These are phyloP conservation scores for Onthophagus sagittarius DNA, from an alignment of 2,888 invertebrate species.

Conservation along the genomic window DNA sequence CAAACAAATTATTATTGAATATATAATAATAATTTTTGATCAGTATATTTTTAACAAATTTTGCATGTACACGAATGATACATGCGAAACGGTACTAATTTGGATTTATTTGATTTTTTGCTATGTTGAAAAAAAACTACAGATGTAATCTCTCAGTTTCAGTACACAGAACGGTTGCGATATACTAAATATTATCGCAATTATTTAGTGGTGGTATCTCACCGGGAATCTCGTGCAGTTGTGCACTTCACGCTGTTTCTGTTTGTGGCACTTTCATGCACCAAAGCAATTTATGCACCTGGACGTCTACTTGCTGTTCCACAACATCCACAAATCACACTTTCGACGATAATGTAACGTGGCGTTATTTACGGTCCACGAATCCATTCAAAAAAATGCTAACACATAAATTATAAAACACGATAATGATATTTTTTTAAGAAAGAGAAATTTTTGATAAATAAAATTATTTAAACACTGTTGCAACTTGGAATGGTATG, in stretches of 20 bases:
- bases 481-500: neutral
- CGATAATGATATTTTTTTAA: too few species aligned
- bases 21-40: too few species aligned
- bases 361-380: neutral
- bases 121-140: neutral
- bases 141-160: neutral
- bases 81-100: too few species aligned
- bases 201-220: constrained; percentile 14
- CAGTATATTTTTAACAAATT: too few species aligned
- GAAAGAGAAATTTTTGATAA: too few species aligned
- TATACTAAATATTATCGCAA: constrained; percentile 8
- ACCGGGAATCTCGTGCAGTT: constrained; percentile 2
- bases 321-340: neutral
- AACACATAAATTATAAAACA: too few species aligned
- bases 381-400: neutral
- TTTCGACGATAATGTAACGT: neutral
- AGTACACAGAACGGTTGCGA: neutral
- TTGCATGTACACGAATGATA: too few species aligned
- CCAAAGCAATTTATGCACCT: constrained; percentile 2
- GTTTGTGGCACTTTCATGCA: constrained; percentile 7
- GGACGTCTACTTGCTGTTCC: neutral
- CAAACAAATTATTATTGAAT: too few species aligned
- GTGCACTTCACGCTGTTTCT: constrained; percentile 7
- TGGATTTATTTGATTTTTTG: neutral
- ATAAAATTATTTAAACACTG: too few species aligned